A percentile compares a stretch with the other conserved stretches of the same genome.
These are phyloP conservation scores for Ctenodactylus gundi DNA, from an alignment of 2,113 vertebrate genomes.

Conservation along the genomic window DNA sequence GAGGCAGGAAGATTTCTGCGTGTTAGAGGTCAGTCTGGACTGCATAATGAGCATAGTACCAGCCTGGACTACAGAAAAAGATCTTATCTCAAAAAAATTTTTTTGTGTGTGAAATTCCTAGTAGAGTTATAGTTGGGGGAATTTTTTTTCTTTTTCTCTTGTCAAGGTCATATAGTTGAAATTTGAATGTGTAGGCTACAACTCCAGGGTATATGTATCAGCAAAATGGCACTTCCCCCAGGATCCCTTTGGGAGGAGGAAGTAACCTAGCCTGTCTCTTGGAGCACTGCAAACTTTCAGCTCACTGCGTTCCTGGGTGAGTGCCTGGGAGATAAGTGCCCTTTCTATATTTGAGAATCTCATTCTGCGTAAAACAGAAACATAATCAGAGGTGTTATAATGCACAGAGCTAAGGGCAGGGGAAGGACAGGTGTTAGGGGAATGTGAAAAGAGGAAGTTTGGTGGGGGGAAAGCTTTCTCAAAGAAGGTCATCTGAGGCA, in stretches of 20 bases:
- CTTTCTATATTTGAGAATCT: conserved; percentile 2
- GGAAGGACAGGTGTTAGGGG: background rate
- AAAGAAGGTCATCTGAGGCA: background rate
- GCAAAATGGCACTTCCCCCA: background rate
- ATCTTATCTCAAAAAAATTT: too few species aligned
- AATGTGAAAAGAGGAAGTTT: background rate
- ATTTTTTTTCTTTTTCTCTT: conserved; percentile 23
- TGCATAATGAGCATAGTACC: too few species aligned
- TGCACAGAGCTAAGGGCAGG: background rate
- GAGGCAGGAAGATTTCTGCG: too few species aligned
- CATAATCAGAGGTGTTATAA: background rate
- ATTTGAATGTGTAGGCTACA: background rate
- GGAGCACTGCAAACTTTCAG: background rate
- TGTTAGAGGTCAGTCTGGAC: too few species aligned
- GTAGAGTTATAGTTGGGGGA: background rate
- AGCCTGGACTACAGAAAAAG: too few species aligned
- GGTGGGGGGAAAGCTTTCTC: background rate
- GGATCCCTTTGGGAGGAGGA: background rate
- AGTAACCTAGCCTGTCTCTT: background rate
- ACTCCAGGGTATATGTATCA: background rate
- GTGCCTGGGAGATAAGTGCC: background rate
- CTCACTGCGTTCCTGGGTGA: background rate
- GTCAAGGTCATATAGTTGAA: background rate
- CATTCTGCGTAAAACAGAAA: background rate
- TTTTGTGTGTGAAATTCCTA: background rate